Percentiles rank a stretch among this genome's conserved stretches.
These are phyloP conservation scores for Plutomurus gul DNA, from an alignment of 1,140 invertebrate species.

Conservation along the genomic window DNA sequence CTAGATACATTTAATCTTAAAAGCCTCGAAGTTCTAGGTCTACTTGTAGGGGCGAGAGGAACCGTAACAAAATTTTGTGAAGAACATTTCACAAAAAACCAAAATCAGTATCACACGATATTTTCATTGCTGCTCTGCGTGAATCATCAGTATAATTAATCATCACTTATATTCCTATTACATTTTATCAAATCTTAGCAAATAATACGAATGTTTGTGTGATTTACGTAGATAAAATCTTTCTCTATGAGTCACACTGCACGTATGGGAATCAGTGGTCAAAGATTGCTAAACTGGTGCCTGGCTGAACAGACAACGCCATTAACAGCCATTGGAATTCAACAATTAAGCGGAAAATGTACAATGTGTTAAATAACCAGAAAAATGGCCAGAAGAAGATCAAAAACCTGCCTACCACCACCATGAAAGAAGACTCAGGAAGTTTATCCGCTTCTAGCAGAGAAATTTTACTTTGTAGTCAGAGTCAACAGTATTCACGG, in stretches of 20 bases:
- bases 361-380: background rate
- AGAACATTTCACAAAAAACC: too few species aligned
- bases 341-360: constrained; percentile 78
- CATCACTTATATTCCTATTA: too few species aligned
- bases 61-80: too few species aligned
- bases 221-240: too few species aligned
- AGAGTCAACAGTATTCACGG: background rate
- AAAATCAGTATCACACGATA: too few species aligned
- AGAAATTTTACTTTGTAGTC: background rate
- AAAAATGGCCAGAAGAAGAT: background rate
- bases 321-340: constrained; percentile 99
- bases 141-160: too few species aligned
- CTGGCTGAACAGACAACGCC: constrained; percentile 94
- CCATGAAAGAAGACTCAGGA: background rate
- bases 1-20: too few species aligned
- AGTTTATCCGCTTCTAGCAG: background rate
- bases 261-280: constrained; percentile 96
- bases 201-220: too few species aligned
- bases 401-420: background rate
- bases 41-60: too few species aligned
- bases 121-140: too few species aligned
- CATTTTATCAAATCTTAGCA: too few species aligned
- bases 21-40: too few species aligned
- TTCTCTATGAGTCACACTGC: constrained; percentile 85
- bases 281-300: constrained; percentile 93